Evolutionary conservation across 2,113 vertebrate genomes (phyloP).

Genomic region (Parus major): DNA sequence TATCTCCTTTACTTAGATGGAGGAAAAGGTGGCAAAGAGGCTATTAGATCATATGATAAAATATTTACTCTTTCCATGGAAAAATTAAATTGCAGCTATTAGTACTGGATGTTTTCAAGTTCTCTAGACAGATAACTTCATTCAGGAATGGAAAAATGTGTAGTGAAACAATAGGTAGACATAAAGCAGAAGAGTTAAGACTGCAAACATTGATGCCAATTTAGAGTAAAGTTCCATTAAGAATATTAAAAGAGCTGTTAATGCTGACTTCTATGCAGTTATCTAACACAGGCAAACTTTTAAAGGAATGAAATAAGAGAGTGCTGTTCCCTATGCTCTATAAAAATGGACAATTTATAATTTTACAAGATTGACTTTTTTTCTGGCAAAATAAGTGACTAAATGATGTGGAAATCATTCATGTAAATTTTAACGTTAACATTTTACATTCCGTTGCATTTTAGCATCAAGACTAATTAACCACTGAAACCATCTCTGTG

Average conservation of each 20-base stretch:
- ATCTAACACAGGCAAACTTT: background rate
- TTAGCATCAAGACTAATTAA: background rate
- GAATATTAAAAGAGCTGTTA: background rate
- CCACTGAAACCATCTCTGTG: background rate
- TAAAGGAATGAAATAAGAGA: background rate
- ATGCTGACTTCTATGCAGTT: background rate
- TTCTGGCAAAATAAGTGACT: background rate
- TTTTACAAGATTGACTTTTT: background rate
- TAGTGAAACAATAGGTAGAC: background rate
- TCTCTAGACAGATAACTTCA: background rate
- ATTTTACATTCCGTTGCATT: background rate
- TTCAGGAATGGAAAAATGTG: background rate
- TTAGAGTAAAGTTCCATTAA: background rate
- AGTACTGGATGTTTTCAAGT: background rate
- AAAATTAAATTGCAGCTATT: background rate
- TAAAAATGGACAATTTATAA: background rate
- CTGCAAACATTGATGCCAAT: background rate
- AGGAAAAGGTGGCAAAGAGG: background rate
- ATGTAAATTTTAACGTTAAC: background rate
- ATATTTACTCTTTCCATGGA: background rate
- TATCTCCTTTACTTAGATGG: background rate
- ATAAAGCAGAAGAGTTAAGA: background rate
- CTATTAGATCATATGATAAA: background rate
- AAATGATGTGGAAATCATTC: background rate
- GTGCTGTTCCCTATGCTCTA: background rate